phyloP scores from a whole-genome alignment of 2,888 invertebrate genomes.

The Synanthedon tipuliformis region DNA sequence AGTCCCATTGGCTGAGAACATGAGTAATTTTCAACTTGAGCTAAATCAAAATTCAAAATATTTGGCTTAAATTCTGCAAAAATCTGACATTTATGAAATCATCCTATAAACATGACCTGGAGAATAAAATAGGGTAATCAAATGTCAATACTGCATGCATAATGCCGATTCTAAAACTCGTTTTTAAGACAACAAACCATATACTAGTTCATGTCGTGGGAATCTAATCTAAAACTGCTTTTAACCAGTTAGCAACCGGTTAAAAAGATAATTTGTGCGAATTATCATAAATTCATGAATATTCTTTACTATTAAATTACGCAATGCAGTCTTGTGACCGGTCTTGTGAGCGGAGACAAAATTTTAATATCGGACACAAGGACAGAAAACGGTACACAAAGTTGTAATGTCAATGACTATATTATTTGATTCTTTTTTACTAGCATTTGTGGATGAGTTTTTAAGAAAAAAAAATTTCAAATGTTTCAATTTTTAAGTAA shows the following conservation, averaged over 20 bases:
- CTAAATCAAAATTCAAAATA: too few relatives aligned
- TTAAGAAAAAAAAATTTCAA: too few relatives aligned
- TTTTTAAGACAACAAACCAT: not conserved
- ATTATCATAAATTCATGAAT: constrained; percentile 17
- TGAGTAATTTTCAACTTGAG: too few relatives aligned
- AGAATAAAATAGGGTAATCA: not conserved
- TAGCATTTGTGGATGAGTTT: too few relatives aligned
- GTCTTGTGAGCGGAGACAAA: constrained; percentile 10
- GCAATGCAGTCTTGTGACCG: constrained; percentile 4
- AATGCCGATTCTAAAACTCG: not conserved
- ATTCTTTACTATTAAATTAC: not conserved
- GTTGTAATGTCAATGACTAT: not conserved
- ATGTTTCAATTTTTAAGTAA: too few relatives aligned
- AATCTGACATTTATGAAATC: too few relatives aligned
- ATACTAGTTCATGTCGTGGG: constrained; percentile 3
- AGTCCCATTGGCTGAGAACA: too few relatives aligned
- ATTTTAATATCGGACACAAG: constrained; percentile 28
- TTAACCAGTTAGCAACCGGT: constrained; percentile 8
- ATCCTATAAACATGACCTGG: not conserved
- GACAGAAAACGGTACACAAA: constrained; percentile 5
- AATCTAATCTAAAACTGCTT: constrained; percentile 1
- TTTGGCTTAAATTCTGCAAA: too few relatives aligned
- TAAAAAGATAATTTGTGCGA: constrained; percentile 1
- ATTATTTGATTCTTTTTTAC: too few relatives aligned
- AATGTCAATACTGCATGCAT: not conserved